Evolutionary conservation across 1,140 invertebrate genomes (phyloP).

Genomic region (Agraylea sexmaculata): DNA sequence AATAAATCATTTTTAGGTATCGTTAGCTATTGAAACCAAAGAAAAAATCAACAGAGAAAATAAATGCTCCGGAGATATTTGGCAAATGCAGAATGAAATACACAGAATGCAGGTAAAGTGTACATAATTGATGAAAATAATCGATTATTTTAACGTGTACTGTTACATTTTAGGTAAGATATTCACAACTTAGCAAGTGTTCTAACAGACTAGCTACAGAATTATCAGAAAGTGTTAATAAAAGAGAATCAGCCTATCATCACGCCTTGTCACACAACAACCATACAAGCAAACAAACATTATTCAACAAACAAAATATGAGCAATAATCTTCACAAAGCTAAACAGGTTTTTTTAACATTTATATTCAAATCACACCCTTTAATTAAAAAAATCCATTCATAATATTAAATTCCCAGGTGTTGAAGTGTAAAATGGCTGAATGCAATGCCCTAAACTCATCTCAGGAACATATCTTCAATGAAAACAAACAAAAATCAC

Average conservation of each 20-base stretch:
- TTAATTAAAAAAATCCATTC: neutral
- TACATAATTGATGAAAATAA: neutral
- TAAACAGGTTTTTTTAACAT: slow-evolving; percentile 24
- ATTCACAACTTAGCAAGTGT: slow-evolving; percentile 53
- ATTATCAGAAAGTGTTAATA: slow-evolving; percentile 59
- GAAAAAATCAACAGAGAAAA: slow-evolving; percentile 52
- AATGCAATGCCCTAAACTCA: neutral
- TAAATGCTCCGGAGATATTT: slow-evolving; percentile 54
- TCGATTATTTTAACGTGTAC: slow-evolving; percentile 1
- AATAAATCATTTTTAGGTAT: slow-evolving; percentile 32
- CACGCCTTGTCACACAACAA: slow-evolving; percentile 25
- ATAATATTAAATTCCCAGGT: neutral
- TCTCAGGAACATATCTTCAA: neutral
- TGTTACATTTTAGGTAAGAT: slow-evolving; percentile 39
- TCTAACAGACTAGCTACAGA: slow-evolving; percentile 65
- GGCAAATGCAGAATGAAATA: slow-evolving; percentile 65
- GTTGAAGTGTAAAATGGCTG: neutral
- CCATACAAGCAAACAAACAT: slow-evolving; percentile 28
- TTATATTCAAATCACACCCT: neutral
- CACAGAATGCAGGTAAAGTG: slow-evolving; percentile 61
- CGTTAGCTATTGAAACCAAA: slow-evolving; percentile 56
- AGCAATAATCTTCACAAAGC: slow-evolving; percentile 29
- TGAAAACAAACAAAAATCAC: slow-evolving; percentile 18
- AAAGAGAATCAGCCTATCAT: slow-evolving; percentile 44
- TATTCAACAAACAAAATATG: slow-evolving; percentile 30